Evolutionary conservation across 2,113 vertebrate species (phyloP).

Genomic region (Machaerirhynchus nigripectus): DNA sequence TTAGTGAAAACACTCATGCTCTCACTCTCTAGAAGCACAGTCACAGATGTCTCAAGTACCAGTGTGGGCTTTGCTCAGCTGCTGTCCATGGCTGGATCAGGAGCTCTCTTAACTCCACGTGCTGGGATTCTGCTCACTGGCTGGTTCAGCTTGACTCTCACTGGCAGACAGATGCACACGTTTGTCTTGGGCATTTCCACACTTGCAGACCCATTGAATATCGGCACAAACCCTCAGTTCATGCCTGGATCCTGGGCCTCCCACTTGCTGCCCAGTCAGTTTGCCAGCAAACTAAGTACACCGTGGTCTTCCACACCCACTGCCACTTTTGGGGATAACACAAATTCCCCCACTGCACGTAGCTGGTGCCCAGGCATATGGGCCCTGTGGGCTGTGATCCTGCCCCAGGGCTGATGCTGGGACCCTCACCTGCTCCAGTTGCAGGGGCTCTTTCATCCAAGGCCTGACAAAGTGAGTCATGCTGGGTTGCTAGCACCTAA

Average conservation of each 20-base stretch:
- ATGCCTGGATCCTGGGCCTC: not conserved
- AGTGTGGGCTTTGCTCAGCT: not conserved
- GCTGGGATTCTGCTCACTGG: not conserved
- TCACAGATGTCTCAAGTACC: not conserved
- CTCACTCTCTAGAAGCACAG: not conserved
- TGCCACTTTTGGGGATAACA: not conserved
- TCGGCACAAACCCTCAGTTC: not conserved
- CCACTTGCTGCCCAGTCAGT: not conserved
- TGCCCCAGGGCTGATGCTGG: no score
- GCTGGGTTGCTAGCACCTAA: not conserved
- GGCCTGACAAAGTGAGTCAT: not conserved
- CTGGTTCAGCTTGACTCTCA: not conserved
- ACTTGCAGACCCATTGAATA: not conserved
- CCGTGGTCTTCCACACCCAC: not conserved
- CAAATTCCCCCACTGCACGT: accelerated
- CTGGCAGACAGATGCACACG: accelerated
- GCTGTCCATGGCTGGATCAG: not conserved
- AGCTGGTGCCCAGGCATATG: not conserved
- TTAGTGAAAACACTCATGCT: not conserved
- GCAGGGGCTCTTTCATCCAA: not conserved
- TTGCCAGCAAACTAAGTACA: not conserved
- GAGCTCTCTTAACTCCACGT: not conserved
- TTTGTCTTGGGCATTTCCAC: not conserved
- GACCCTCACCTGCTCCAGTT: not conserved
- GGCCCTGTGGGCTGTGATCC: no score